Base-by-base conservation (phyloP, 2,888 invertebrate species). In the Synergus laeviventris region DNA sequence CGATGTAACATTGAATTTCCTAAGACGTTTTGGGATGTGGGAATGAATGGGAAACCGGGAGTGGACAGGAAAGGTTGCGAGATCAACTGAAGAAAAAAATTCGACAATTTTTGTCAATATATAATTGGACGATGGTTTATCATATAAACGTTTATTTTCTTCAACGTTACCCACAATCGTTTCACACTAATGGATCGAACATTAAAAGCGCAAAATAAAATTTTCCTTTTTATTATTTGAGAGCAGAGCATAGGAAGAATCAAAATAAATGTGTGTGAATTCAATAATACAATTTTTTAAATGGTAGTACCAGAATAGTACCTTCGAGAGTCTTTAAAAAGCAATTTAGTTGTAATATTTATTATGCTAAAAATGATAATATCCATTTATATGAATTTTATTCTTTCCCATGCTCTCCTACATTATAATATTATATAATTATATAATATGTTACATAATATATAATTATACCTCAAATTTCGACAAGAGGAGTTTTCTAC, bases 21-120 rank as follows among this genome's bases (percentile, higher is more conserved):
- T 31, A 85, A 78, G 77, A 84, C 83, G 5, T 81, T 82, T 24
- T 83, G 79, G 80, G 86, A 81, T 61, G 81, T 82, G 54, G 84
- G 76, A 74, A 85, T 75, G 64, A 86, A 86, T 31, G 89, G 89
- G 75, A 88, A 84, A 60, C 86, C 82, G 39, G 88, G 84, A 76
- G 82, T 79, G 77, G 89, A 77, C 70, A 88, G 75, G 75, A 87
- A 87, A 59, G 85, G 84, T 73, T 87, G 86, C 79, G 88, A 83
- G 39, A 87, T 82, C 75, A 84, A 73, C 89, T 89, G 79, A 78
- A 79, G 74, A 79, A 78, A 82, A 1, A 16, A 59, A 59, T 70
- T 31, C 31, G 45, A 24, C 14, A 73, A 49, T 49, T 70, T 70
- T 36, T 42, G 31, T 18, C 64, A 18, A 24, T 1, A 42, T 39